Base-by-base conservation (phyloP, 2,797 vertebrate species). In the Mormyrus hasselquistii region DNA sequence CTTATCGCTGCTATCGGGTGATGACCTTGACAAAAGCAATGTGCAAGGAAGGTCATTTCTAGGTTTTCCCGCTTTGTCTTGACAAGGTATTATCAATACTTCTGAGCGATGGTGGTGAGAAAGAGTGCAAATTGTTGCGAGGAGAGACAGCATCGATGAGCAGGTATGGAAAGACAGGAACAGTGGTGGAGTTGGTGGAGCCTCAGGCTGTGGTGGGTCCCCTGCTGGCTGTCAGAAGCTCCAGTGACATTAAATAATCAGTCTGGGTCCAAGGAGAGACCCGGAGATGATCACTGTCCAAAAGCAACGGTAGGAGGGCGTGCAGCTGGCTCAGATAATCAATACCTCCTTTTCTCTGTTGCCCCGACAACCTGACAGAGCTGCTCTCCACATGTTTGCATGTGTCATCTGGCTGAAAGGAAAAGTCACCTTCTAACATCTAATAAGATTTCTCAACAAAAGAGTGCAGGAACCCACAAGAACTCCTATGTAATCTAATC, bases 211-310 rank as follows among this genome's bases (percentile, higher is more conserved):
- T 89, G 89, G 92, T 93, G 91, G 92, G 91, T 91, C 92, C 92
- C 92, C 89, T 84, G 92, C 90, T 90, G 89, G 91, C 94, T 96
- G 95, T 95, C 95, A 95, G 93, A 89, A 87, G 89, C 91, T 41
- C 92, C 95, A 96, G 96, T 95, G 94, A 96, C 95, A 94, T 94
- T 96, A 95, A 96, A 96, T 95, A 94, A 95, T 93, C 94, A 90
- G 92, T 92, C 88, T 10, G 83, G 73, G 89, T 89, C 84, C 8
- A 88, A 82, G 89, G 91, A 92, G 91, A 89, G 82, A 90, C 87
- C 86, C 22, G 88, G 10, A 88, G 91, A 88, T 82, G 91, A 91
- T 93, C 92, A 92, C 90, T 65, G 57, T 86, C 59, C 8, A 57
- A 59, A 47, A 89, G 83, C 57, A 89, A 69, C 69, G 4, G 59